phyloP scores from a whole-genome alignment of 2,113 vertebrate genomes.

The Phoenicopterus ruber region DNA sequence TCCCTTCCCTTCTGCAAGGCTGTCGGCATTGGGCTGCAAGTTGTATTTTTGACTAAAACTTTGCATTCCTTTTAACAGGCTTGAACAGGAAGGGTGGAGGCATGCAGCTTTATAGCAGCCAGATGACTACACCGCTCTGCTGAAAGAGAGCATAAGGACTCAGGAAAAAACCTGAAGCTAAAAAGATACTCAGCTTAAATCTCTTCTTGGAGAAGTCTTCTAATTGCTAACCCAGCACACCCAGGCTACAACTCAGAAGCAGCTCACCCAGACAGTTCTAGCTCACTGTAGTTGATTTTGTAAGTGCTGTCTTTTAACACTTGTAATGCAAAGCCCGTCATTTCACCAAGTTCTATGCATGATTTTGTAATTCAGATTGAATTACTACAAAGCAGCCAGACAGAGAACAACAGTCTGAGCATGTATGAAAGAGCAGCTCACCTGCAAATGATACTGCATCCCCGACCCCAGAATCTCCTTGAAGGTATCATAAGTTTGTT shows the following conservation, averaged over 20 bases:
- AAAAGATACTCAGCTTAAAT: background rate
- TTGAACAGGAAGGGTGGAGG: background rate
- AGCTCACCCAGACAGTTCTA: background rate
- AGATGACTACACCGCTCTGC: background rate
- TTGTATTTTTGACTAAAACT: background rate
- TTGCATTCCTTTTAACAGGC: background rate
- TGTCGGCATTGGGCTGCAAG: background rate
- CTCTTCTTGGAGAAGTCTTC: background rate
- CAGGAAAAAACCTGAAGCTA: background rate
- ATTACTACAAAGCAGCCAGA: background rate
- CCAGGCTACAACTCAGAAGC: background rate
- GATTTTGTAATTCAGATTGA: background rate
- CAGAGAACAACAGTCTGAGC: background rate
- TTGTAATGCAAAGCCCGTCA: background rate
- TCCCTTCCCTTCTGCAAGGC: background rate
- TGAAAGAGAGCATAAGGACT: background rate
- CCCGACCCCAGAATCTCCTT: conserved; percentile 93
- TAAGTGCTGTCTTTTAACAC: background rate
- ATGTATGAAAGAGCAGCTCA: conserved; percentile 31
- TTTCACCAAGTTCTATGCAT: background rate
- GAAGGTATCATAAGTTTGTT: conserved; percentile 90
- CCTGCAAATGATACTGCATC: conserved; percentile 98
- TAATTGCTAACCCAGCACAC: background rate
- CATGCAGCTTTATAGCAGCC: background rate
- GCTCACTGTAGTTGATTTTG: background rate